phyloP scores from a whole-genome alignment of 2,113 vertebrate genomes.

The Bolborhynchus lineola region DNA sequence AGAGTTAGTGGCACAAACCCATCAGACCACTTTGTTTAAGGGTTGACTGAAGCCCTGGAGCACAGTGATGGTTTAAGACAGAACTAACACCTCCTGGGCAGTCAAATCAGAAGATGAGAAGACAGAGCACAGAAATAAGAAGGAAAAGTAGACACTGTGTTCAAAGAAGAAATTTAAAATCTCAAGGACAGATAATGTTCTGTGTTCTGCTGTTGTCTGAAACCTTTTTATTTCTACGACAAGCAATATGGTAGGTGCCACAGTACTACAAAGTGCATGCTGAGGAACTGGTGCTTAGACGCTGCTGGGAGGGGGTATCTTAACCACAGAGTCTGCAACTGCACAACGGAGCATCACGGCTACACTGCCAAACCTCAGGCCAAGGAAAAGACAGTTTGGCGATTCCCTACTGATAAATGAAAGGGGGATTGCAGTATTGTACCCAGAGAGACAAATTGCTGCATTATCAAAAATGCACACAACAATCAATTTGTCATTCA shows the following conservation, averaged over 20 bases:
- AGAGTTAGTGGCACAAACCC: neutral
- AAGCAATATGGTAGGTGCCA: neutral
- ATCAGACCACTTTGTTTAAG: neutral
- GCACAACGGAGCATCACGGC: neutral
- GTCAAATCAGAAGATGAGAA: neutral
- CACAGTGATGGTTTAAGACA: neutral
- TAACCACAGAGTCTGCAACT: neutral
- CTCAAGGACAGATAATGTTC: neutral
- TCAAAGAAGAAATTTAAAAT: neutral
- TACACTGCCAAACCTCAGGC: neutral
- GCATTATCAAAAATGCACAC: neutral
- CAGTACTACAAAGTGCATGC: neutral
- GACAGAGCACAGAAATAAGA: neutral
- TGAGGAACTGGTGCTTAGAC: neutral
- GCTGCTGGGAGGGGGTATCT: neutral
- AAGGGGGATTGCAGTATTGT: neutral
- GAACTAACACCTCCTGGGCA: neutral
- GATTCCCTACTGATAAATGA: neutral
- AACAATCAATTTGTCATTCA: conserved; percentile 30
- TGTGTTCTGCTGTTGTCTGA: neutral
- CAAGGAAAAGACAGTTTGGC: neutral
- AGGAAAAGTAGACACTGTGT: neutral
- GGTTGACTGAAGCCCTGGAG: neutral
- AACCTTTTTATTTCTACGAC: neutral
- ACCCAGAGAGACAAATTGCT: neutral